Evolutionary conservation across 2,888 invertebrate species (phyloP), one percentile per base, ranked within the genome.

Genomic region (Pristionchus mayeri): DNA sequence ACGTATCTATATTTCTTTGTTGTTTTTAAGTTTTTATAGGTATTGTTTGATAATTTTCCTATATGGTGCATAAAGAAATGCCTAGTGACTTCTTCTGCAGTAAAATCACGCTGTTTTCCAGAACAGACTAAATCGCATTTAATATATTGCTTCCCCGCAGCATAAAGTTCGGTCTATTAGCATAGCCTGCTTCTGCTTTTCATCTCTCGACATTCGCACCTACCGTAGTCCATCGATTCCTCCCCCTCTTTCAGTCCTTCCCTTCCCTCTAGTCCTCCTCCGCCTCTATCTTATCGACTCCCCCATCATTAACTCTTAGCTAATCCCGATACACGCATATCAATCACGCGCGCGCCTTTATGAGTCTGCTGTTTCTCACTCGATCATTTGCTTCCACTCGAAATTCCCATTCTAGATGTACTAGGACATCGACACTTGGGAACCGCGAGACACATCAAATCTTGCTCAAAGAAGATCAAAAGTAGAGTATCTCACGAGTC

Each of bases 161-260:
- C 27, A 60, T 60, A 60, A 27, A 60, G 60, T 30, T 27, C 60
- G 30, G 60, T 60, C 60, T 30, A 30, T 76, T 78, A 50, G 50
- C 76, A 78, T 48, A n/a, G 30, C 40, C 76, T 78, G 30, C 18
- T 6, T 30, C 24, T 24, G 30, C 18, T 30, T 30, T 27, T 27
- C 18, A 11, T n/a, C 34, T 63, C 57, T 50, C 76, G 24, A 27
- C 48, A 0, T 37, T 27, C 37, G 21, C 27, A n/a, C 50, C 50
- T 78, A 78, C 76, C 27, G 76, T 78, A 78, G 50, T 78, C 50
- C 50, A 71, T 71, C 71, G 71, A 71, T 71, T 44, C 40, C 21
- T 37, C 16, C 37, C 34, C 60, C 30, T 63, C 54, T 54, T 16
- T 44, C 16, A 54, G 54, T 54, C 37, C 63, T 63, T 63, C 63